phyloP scores from a whole-genome alignment of 2,113 vertebrate species.

The Leptobrachium leishanense region DNA sequence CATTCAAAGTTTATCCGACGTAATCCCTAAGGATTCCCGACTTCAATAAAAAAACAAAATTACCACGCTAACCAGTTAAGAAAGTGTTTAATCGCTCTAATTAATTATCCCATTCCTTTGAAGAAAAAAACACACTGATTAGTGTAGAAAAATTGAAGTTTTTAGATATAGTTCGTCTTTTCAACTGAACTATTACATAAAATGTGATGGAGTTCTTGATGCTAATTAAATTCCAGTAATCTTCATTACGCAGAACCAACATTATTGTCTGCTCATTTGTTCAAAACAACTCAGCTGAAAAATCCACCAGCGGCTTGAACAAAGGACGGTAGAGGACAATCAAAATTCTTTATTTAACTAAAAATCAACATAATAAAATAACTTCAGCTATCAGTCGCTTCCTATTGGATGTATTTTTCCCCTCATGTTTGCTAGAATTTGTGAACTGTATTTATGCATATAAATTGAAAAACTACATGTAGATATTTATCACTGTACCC shows the following conservation, averaged over 20 bases:
- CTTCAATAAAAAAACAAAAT: neutral
- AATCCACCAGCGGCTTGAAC: neutral
- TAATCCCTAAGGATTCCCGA: neutral
- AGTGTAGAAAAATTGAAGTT: neutral
- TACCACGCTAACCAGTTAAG: neutral
- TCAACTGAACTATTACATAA: neutral
- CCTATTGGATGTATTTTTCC: no score
- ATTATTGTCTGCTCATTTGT: neutral
- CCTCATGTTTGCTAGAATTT: no score
- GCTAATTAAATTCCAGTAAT: neutral
- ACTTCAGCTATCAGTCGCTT: no score
- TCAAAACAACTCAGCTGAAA: neutral
- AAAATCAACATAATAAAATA: no score
- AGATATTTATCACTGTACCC: no score
- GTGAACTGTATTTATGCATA: no score
- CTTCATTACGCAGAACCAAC: neutral
- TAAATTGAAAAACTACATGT: no score
- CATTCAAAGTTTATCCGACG: neutral
- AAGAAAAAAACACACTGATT: neutral
- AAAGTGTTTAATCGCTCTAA: neutral
- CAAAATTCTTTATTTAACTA: no score
- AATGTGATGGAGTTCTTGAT: neutral
- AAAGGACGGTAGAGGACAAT: no score
- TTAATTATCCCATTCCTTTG: neutral
- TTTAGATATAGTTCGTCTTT: neutral